These are phyloP conservation scores for Nipponia nippon DNA, from an alignment of 2,113 vertebrate species.

Conservation along the genomic window DNA sequence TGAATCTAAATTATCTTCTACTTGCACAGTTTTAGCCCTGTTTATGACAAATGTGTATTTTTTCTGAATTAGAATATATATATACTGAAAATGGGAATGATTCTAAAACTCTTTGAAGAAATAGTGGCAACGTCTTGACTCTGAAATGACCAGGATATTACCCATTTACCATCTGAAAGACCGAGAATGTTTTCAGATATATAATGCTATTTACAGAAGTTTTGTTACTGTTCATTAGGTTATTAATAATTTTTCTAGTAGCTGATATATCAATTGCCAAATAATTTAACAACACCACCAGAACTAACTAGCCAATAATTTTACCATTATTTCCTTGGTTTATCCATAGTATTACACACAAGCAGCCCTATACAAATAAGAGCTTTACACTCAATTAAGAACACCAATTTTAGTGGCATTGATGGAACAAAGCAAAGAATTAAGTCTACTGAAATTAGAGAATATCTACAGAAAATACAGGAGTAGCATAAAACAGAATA, in stretches of 20 bases:
- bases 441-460: not conserved
- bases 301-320: not conserved
- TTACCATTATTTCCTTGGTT: not conserved
- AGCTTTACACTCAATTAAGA: not conserved
- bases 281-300: not conserved
- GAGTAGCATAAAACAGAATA: not conserved
- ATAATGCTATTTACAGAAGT: not conserved
- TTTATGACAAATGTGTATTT: not conserved
- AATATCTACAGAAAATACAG: not conserved
- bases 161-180: not conserved
- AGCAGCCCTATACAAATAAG: rapidly evolving
- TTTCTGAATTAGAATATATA: not conserved
- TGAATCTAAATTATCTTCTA: not conserved
- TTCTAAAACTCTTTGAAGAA: not conserved
- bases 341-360: not conserved
- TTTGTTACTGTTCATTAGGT: not conserved
- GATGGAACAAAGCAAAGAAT: not conserved
- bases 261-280: not conserved
- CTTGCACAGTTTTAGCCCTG: not conserved
- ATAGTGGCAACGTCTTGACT: not conserved
- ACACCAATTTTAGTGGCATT: not conserved
- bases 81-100: not conserved
- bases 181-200: not conserved
- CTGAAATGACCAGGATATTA: not conserved
- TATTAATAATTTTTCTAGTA: not conserved